Conservation (phyloP, 2,888 invertebrate genomes). For the Biston betularia region DNA sequence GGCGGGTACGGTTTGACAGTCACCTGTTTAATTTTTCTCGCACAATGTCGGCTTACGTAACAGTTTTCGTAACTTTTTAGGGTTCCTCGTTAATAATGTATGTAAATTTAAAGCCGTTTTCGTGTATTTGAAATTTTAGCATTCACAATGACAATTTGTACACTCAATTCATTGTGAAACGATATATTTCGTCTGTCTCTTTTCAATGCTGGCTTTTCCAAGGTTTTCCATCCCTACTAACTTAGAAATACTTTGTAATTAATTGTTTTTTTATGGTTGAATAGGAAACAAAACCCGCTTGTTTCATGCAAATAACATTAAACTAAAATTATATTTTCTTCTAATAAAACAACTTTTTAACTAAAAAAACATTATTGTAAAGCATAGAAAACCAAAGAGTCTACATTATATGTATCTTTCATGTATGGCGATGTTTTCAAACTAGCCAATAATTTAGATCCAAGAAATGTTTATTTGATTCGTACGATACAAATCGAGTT, state of each 20-base stretch:
- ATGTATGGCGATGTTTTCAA: not conserved
- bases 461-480: not conserved
- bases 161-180: not conserved
- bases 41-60: constrained; percentile 36
- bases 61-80: constrained; percentile 42
- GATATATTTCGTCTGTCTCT: constrained; percentile 10
- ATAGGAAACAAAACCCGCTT: not conserved
- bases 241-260: too few relatives aligned
- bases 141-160: not conserved
- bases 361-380: too few relatives aligned
- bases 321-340: not conserved
- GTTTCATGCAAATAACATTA: not conserved
- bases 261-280: not conserved
- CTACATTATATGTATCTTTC: not conserved
- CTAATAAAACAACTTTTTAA: too few relatives aligned
- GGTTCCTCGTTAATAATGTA: constrained; percentile 37
- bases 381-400: not conserved
- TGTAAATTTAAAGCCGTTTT: constrained; percentile 17
- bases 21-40: constrained; percentile 26
- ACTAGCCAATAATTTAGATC: not conserved
- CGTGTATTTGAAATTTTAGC: constrained; percentile 1
- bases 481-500: not conserved
- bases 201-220: constrained; percentile 6
- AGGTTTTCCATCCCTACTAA: not conserved
- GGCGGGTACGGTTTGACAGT: constrained; percentile 38